These are phyloP conservation scores for Microcaecilia unicolor DNA, from an alignment of 2,797 vertebrate genomes.

Conservation along the genomic window DNA sequence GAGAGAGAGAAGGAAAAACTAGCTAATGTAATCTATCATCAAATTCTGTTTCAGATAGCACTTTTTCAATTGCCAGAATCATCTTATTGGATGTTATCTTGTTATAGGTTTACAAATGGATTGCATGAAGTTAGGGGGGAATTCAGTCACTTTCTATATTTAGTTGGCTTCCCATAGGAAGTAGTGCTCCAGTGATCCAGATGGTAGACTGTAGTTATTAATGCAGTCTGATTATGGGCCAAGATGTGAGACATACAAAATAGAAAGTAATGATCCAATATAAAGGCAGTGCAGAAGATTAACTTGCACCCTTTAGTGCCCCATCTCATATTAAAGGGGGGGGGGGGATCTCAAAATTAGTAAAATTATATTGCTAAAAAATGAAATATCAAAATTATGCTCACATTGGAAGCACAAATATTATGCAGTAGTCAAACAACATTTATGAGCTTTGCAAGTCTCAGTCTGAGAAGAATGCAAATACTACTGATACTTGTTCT, in stretches of 20 bases:
- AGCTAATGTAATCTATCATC: no score
- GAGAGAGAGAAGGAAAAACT: no score
- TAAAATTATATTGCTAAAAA: neutral
- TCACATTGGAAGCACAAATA: neutral
- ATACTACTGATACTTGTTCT: slow-evolving; percentile 28
- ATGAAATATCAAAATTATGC: no score
- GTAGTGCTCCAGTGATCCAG: neutral
- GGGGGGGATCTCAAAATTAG: no score
- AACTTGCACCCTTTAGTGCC: neutral
- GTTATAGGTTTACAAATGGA: no score
- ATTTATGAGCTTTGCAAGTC: slow-evolving; percentile 26
- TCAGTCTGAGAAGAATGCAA: slow-evolving; percentile 35
- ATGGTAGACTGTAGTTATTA: slow-evolving; percentile 10
- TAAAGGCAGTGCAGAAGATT: neutral
- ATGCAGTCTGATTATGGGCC: slow-evolving; percentile 3
- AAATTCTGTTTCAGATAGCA: no score
- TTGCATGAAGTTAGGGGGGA: no score
- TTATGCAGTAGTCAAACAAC: slow-evolving; percentile 14
- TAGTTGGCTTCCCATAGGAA: slow-evolving; percentile 6
- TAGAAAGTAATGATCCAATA: neutral
- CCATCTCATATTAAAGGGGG: neutral
- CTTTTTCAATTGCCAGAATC: no score
- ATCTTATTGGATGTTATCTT: no score
- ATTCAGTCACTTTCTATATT: no score
- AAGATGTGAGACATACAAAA: slow-evolving; percentile 1